Conservation (phyloP, 2,113 vertebrate genomes). For the Gopherus evgoodei region DNA sequence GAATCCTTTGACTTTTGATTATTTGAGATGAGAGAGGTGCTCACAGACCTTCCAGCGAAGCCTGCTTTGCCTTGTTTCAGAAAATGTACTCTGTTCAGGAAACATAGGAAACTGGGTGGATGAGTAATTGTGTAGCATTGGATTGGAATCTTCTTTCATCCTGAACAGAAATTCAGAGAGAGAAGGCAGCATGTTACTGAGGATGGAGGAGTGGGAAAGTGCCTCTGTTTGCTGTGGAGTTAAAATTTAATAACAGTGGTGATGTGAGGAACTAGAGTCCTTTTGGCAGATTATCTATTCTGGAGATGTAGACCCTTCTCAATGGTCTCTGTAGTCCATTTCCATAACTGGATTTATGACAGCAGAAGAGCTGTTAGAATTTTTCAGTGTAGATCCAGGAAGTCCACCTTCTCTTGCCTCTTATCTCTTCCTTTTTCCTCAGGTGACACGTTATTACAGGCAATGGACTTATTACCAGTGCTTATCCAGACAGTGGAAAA, state of each 20-base stretch:
- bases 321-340: not conserved
- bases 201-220: not conserved
- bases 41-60: not conserved
- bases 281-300: not conserved
- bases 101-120: not conserved
- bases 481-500: slow-evolving; percentile 94
- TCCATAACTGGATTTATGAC: not conserved
- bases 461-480: slow-evolving; percentile 85
- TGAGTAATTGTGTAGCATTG: not conserved
- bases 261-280: not conserved
- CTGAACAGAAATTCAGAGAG: not conserved
- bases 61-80: not conserved
- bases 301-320: not conserved
- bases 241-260: not conserved
- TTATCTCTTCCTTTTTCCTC: slow-evolving; percentile 26
- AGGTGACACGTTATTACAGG: slow-evolving; percentile 92
- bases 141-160: not conserved
- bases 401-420: not conserved
- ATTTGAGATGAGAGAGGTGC: not conserved
- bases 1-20: not conserved
- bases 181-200: not conserved
- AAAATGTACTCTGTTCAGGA: not conserved
- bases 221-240: not conserved
- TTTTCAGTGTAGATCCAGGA: not conserved
- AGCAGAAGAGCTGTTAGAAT: not conserved